Conservation (phyloP, 2,888 invertebrate genomes). For the Diaphora mendica region DNA sequence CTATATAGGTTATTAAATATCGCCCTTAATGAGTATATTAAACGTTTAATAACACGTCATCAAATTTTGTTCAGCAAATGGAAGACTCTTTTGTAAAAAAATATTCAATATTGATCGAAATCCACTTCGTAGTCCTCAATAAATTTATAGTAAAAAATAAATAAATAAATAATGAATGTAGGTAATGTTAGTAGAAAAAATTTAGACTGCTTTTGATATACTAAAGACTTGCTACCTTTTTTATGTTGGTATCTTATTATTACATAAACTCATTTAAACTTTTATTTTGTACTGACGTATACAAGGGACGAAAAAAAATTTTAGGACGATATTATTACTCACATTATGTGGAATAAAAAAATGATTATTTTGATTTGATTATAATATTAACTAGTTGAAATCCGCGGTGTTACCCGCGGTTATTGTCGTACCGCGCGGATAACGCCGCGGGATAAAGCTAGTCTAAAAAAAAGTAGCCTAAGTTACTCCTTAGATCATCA, state of each 20-base stretch:
- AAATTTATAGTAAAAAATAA: neutral
- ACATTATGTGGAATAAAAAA: neutral
- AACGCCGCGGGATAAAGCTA: no score
- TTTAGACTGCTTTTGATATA: no score
- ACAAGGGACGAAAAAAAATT: neutral
- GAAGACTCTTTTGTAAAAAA: constrained; percentile 22
- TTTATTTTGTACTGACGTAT: neutral
- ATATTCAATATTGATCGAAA: neutral
- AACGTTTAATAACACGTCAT: constrained; percentile 36
- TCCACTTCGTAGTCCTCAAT: neutral
- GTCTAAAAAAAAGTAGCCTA: no score
- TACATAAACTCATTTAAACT: no score
- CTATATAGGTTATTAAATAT: no score
- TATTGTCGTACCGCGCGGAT: no score
- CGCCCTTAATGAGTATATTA: constrained; percentile 9
- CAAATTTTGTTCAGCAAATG: constrained; percentile 20
- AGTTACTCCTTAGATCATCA: no score
- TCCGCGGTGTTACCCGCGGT: no score
- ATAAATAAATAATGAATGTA: neutral
- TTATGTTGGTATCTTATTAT: no score
- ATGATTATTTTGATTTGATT: neutral
- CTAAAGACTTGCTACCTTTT: no score
- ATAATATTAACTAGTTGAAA: no score
- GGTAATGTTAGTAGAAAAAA: neutral
- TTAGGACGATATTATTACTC: neutral